Evolutionary conservation across 1,140 invertebrate species (phyloP).

Genomic region (Pectinophora gossypiella): DNA sequence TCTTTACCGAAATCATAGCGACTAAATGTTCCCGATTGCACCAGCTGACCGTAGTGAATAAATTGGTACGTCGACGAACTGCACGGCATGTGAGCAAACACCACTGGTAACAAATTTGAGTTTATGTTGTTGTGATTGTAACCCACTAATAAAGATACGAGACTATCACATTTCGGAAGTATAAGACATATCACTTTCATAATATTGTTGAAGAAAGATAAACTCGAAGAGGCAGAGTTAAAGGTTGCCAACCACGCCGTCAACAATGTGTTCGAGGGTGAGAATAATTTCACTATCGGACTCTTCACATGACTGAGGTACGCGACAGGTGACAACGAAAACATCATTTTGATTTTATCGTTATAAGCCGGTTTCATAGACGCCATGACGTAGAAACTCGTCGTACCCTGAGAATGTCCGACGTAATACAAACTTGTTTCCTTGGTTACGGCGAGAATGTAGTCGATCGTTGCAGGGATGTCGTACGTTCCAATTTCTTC

Average conservation of each 20-base stretch:
- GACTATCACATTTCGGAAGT: constrained; percentile 72
- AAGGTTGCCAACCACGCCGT: constrained; percentile 75
- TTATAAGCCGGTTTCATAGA: constrained; percentile 79
- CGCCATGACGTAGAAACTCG: constrained; percentile 69
- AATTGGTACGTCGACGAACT: constrained; percentile 86
- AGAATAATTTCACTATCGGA: constrained; percentile 67
- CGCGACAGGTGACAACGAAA: constrained; percentile 80
- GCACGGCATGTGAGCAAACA: constrained; percentile 86
- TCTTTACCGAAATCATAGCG: constrained; percentile 70
- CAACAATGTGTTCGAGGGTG: constrained; percentile 66
- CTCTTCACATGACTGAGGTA: constrained; percentile 77
- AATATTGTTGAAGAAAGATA: constrained; percentile 65
- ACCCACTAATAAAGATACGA: constrained; percentile 76
- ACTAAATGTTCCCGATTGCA: constrained; percentile 62
- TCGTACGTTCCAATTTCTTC: constrained; percentile 87
- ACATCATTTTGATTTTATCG: constrained; percentile 77
- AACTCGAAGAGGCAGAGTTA: constrained; percentile 72
- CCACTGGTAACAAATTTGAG: constrained; percentile 78
- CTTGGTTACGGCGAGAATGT: constrained; percentile 75
- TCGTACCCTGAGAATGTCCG: constrained; percentile 78
- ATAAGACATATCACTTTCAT: constrained; percentile 68
- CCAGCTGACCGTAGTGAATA: constrained; percentile 82
- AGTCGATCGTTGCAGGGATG: constrained; percentile 85
- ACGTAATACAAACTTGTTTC: constrained; percentile 77
- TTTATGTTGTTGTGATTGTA: constrained; percentile 71